Conservation (phyloP, 1,140 invertebrate species). For the Pteromalus puparum region DNA sequence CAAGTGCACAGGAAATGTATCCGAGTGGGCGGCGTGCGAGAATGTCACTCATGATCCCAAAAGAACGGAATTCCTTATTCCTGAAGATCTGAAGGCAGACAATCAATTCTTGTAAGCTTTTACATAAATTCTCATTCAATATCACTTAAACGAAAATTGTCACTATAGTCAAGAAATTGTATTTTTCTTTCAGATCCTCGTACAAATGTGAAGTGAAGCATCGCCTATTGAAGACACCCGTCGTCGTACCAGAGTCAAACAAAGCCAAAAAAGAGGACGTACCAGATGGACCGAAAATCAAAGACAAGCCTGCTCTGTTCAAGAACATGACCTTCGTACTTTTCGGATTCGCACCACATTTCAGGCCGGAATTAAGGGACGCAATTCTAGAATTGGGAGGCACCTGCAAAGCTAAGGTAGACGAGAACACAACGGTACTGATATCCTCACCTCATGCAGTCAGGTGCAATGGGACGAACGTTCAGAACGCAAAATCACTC, state of each 20-base stretch:
- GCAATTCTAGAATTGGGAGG: constrained; percentile 79
- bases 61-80: constrained; percentile 84
- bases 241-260: constrained; percentile 69
- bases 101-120: constrained; percentile 78
- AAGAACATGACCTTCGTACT: constrained; percentile 86
- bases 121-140: neutral
- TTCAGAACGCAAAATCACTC: constrained; percentile 80
- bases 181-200: constrained; percentile 47
- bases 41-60: constrained; percentile 84
- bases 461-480: constrained; percentile 77
- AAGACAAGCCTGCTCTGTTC: constrained; percentile 80
- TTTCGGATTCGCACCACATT: too few relatives aligned
- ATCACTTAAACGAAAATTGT: neutral
- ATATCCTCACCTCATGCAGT: constrained; percentile 85
- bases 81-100: constrained; percentile 79
- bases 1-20: constrained; percentile 86
- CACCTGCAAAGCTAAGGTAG: constrained; percentile 80
- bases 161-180: neutral
- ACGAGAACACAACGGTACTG: constrained; percentile 82
- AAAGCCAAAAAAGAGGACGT: constrained; percentile 78
- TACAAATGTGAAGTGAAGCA: constrained; percentile 81
- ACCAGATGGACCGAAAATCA: constrained; percentile 78
- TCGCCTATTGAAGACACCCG: constrained; percentile 79
- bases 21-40: constrained; percentile 94
- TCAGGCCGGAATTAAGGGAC: constrained; percentile 59